Conservation (phyloP, 2,113 vertebrate species). For the Clupea harengus region DNA sequence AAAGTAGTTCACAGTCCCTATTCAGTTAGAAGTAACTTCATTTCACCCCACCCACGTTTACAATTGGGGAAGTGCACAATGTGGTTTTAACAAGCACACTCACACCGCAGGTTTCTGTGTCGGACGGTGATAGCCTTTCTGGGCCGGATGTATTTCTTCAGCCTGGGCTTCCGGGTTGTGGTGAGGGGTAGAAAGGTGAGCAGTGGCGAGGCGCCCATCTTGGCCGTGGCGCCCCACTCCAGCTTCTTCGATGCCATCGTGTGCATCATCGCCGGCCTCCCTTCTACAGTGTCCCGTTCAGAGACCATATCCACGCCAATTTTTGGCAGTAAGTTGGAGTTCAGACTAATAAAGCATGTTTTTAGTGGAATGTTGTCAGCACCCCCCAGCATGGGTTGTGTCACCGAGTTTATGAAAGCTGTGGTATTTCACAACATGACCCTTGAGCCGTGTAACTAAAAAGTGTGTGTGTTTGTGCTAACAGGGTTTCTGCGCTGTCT, state of each 20-base stretch:
- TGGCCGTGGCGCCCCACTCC: slow-evolving; percentile 90
- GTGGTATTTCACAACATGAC: slow-evolving; percentile 11
- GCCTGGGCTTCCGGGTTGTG: slow-evolving; percentile 86
- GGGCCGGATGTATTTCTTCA: slow-evolving; percentile 76
- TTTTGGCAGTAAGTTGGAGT: slow-evolving; percentile 84
- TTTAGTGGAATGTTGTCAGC: not conserved
- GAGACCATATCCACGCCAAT: slow-evolving; percentile 84
- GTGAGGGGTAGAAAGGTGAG: slow-evolving; percentile 79
- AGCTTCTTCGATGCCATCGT: slow-evolving; percentile 92
- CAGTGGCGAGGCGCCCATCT: slow-evolving; percentile 80
- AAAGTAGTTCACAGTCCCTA: not conserved
- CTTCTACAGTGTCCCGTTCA: slow-evolving; percentile 84
- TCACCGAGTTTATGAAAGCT: not conserved
- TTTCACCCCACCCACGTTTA: not conserved
- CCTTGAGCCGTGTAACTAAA: not conserved
- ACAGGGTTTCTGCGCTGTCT: slow-evolving; percentile 76
- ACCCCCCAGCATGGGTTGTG: not conserved
- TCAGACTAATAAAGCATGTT: not conserved
- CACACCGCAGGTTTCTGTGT: slow-evolving; percentile 75
- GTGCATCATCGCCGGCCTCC: slow-evolving; percentile 81
- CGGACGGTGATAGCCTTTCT: slow-evolving; percentile 69
- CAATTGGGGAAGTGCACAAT: not conserved
- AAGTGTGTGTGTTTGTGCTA: slow-evolving; percentile 15
- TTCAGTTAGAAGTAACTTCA: not conserved
- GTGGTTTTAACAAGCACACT: not conserved